phyloP scores from a whole-genome alignment of 2,797 vertebrate genomes.

The Amblyopsis hoosieri region DNA sequence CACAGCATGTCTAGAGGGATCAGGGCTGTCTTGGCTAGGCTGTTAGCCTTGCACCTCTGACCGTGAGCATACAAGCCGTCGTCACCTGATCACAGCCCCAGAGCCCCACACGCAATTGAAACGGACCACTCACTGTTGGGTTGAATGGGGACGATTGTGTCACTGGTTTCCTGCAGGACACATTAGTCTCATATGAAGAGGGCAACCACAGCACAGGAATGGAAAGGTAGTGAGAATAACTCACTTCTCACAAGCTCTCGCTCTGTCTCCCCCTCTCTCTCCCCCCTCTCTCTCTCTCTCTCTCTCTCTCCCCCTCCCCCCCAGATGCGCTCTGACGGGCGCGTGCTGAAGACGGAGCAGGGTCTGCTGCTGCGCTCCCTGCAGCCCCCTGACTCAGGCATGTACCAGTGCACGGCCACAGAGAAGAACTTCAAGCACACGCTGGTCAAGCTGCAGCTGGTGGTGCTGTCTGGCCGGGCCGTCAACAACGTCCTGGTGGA shows the following conservation, averaged over 20 bases:
- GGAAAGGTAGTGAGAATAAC: background rate
- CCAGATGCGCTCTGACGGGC: slow-evolving; percentile 85
- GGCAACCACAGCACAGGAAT: background rate
- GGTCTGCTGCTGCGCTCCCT: slow-evolving; percentile 89
- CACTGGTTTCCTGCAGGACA: background rate
- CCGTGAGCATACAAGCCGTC: slow-evolving; percentile 29
- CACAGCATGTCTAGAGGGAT: slow-evolving; percentile 48
- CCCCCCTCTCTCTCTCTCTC: background rate
- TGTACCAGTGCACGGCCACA: slow-evolving; percentile 92
- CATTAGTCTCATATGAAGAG: slow-evolving; percentile 1
- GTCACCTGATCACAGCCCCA: slow-evolving; percentile 28
- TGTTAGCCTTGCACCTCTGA: slow-evolving; percentile 22
- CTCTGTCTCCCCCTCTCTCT: slow-evolving; percentile 5
- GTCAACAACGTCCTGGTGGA: slow-evolving; percentile 84
- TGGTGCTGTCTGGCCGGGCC: slow-evolving; percentile 85
- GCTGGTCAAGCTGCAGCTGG: slow-evolving; percentile 89
- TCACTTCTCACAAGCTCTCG: background rate
- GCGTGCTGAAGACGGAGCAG: slow-evolving; percentile 90
- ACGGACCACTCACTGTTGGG: background rate
- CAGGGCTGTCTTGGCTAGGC: slow-evolving; percentile 21
- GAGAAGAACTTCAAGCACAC: slow-evolving; percentile 98
- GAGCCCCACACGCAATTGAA: background rate
- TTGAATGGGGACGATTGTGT: slow-evolving; percentile 2
- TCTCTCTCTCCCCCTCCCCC: background rate
- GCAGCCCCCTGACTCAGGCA: slow-evolving; percentile 86